phyloP scores from a whole-genome alignment of 2,113 vertebrate genomes.

The Dicerorhinus sumatrensis region DNA sequence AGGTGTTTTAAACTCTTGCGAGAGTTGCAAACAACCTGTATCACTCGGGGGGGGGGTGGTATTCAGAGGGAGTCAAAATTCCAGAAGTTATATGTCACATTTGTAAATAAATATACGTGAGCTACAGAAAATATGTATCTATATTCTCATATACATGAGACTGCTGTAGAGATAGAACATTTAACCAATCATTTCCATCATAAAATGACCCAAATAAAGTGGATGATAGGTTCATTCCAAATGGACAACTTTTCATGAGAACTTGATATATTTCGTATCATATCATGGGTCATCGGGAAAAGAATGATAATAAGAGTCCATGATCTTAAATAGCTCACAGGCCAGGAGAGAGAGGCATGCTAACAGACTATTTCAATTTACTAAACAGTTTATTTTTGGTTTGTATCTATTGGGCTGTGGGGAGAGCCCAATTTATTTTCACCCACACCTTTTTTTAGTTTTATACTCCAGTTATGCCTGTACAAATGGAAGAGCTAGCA shows the following conservation, averaged over 20 bases:
- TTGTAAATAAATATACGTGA: neutral
- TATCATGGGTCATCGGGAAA: neutral
- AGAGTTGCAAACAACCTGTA: neutral
- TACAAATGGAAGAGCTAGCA: neutral
- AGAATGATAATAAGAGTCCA: neutral
- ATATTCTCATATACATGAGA: neutral
- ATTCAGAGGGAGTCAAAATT: neutral
- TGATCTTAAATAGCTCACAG: neutral
- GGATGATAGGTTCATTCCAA: neutral
- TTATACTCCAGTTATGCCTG: neutral
- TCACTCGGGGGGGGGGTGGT: neutral
- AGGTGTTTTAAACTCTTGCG: too few relatives aligned
- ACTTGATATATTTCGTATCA: neutral
- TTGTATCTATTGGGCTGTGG: neutral
- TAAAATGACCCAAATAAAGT: neutral
- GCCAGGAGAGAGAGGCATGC: neutral
- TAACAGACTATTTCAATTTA: neutral
- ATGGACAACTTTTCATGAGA: neutral
- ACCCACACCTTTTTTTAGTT: neutral
- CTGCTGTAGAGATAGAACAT: neutral
- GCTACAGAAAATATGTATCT: neutral
- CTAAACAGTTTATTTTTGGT: neutral
- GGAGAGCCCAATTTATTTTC: neutral
- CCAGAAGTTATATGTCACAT: neutral
- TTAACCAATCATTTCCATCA: neutral